Evolutionary conservation across 2,888 invertebrate species (phyloP), one percentile per base, ranked within the genome.

Genomic region (Hydroisotoma schaefferi): DNA sequence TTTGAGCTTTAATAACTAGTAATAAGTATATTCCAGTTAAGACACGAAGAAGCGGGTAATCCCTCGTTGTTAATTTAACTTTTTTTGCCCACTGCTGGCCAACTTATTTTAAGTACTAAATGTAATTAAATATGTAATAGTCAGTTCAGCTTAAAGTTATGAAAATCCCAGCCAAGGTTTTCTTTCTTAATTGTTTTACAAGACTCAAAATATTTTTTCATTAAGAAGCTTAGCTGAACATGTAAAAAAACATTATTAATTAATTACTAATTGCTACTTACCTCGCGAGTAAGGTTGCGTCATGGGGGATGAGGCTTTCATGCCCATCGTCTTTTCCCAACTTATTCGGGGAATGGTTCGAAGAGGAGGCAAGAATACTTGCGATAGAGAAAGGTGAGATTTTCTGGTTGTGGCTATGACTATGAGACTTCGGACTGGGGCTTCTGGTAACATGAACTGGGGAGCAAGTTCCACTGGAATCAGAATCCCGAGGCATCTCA

Each of bases 301-400:
- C 72, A 56, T 65, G 69, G 49, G 68, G 65, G 25, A 71, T 63
- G 15, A 72, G 61, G 57, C 54, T 60, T 55, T 72, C 72, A 22
- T 69, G 33, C 44, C 51, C 53, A 57, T 70, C 69, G 44, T 61
- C 63, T 51, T 69, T 66, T 37, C 37, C 20, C 6, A 61, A 66
- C 55, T 66, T 69, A 51, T 59, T 66, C 18, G 70, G 55, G 18
- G 68, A 66, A 57, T 69, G 66, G 56, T 66, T 69, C 15, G 69
- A 67, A 1, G 72, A 69, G 1, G 71, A 71, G 5, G 72, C 69
- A 27, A 72, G 58, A 28, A 72, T 72, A 60, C 72, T 72, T 28
- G 72, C 72, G 28, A 72, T 72, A 27, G 72, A 72, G 51, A 72
- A 72, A 28, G 72, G 72, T 23, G 69, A 70, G 37, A 71, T 59